phyloP scores from a whole-genome alignment of 2,113 vertebrate species.

The Campylomormyrus numenius region DNA sequence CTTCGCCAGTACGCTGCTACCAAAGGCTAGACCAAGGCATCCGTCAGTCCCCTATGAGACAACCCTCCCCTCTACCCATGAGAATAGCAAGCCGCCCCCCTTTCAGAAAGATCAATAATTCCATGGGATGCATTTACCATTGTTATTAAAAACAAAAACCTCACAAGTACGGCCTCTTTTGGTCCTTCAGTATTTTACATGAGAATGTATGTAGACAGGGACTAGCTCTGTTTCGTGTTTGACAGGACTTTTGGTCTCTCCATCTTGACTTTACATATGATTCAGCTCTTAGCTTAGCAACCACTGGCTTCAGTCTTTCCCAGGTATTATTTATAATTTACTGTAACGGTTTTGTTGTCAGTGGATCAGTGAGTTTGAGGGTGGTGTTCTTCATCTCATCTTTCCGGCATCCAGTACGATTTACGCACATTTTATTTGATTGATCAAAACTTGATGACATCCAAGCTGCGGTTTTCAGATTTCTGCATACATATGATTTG shows the following conservation, averaged over 20 bases:
- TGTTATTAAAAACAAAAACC: conserved; percentile 51
- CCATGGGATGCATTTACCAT: conserved; percentile 47
- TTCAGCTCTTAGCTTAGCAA: background rate
- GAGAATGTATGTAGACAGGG: background rate
- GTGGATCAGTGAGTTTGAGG: background rate
- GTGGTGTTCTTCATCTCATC: background rate
- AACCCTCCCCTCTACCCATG: background rate
- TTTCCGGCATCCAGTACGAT: background rate
- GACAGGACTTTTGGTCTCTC: background rate
- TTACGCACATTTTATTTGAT: background rate
- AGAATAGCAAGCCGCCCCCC: background rate
- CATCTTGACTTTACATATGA: background rate
- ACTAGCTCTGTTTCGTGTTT: background rate
- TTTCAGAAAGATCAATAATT: conserved; percentile 22
- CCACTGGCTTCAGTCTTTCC: background rate
- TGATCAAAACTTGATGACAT: background rate
- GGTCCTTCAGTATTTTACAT: background rate
- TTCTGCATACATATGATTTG: background rate
- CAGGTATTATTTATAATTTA: background rate
- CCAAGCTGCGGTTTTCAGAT: background rate
- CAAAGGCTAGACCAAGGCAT: conserved; percentile 51
- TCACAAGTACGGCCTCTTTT: conserved; percentile 10
- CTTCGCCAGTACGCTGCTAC: conserved; percentile 69
- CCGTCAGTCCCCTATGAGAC: conserved; percentile 7
- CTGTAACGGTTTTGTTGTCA: background rate